phyloP scores from a whole-genome alignment of 2,113 vertebrate genomes.

The Hypocryptadius cinnamomeus region DNA sequence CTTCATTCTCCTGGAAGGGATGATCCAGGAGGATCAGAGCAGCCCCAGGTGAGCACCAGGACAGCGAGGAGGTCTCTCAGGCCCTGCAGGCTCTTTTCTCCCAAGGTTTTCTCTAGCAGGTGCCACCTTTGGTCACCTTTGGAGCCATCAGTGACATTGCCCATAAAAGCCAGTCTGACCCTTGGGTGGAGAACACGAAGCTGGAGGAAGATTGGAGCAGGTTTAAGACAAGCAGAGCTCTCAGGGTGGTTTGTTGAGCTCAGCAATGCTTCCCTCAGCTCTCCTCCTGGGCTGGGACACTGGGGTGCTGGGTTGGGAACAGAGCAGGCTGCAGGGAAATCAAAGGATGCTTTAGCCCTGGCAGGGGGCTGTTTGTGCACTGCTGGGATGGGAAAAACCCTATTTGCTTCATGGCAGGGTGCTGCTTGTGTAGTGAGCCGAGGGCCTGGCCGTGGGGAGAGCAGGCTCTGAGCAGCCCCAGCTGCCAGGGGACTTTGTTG shows the following conservation, averaged over 20 bases:
- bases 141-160: accelerated
- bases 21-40: neutral
- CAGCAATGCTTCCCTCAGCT: neutral
- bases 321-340: neutral
- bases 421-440: neutral
- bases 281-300: neutral
- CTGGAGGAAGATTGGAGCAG: accelerated
- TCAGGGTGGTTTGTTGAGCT: neutral
- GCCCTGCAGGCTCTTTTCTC: neutral
- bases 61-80: neutral
- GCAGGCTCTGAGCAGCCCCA: conserved; percentile 13
- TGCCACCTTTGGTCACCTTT: neutral
- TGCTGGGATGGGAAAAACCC: neutral
- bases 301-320: neutral
- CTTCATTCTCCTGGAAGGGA: neutral
- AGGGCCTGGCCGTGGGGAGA: neutral
- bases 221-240: neutral
- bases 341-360: neutral
- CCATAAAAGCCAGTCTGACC: neutral
- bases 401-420: conserved; percentile 15
- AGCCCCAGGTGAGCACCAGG: neutral
- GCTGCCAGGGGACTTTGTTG: conserved; percentile 46
- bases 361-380: conserved; percentile 16
- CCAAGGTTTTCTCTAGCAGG: neutral
- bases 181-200: neutral